Evolutionary conservation across 2,113 vertebrate species (phyloP), one percentile per base, ranked within the genome.

Genomic region (Scytalopus superciliaris): DNA sequence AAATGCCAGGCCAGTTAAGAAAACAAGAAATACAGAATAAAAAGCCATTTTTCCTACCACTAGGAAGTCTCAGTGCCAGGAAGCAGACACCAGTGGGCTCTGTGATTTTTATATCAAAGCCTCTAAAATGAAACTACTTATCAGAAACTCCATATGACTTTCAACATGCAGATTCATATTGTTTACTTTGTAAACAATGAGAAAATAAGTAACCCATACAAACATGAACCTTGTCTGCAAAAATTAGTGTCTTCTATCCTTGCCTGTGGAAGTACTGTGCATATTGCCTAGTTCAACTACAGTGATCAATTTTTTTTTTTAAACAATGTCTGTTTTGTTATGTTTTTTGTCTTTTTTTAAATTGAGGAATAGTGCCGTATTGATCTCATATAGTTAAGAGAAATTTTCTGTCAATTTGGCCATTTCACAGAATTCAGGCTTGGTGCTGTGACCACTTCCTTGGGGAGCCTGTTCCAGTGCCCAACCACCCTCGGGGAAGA

Each of bases 171-270:
- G 80, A 97, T 98, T 96, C 95, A 82, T 96, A 89, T 95, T 98
- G 91, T 98, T 98, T 96, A 95, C 98, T 97, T 96, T 96, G 98
- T 94, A 97, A 98, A 98, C 97, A 98, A 69, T 87, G 47, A 81
- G 98, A 96, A 92, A 98, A 98, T 98, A 95, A 98, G 97, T 98
- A 98, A 98, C 97, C 73, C 72, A 95, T 85, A 87, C 97, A 98
- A 98, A 98, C 96, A 97, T 97, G 97, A 97, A 98, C 97, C 97
- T 98, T 98, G 97, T 84, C 97, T 98, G 72, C 77, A 90, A 84
- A 96, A 97, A 96, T 97, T 97, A 97, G 66, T 40, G 31, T 68
- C 6, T 72, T 53, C 52, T 90, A 21, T 86, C 63, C 40, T 57
- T 64, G 45, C 74, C 45, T 85, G 44, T 90, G 81, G 50, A 88